Evolutionary conservation across 2,888 invertebrate species (phyloP).

Genomic region (Dicyrtoma fusca): DNA sequence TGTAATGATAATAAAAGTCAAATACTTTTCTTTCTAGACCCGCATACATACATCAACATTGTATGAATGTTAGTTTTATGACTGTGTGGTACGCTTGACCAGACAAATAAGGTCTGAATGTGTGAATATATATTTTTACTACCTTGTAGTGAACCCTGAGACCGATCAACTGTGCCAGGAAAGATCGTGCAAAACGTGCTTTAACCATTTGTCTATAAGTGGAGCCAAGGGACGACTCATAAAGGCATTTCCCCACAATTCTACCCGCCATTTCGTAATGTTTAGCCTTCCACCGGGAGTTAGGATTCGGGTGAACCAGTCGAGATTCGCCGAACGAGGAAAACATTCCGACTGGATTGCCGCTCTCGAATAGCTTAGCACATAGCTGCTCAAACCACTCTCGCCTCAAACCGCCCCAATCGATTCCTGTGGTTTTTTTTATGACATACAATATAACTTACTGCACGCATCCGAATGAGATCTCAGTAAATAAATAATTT

Average conservation of each 20-base stretch:
- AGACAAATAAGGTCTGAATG: slow-evolving; percentile 15
- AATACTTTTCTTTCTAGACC: slow-evolving; percentile 15
- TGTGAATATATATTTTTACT: background rate
- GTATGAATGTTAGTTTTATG: background rate
- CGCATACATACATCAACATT: background rate
- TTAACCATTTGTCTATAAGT: slow-evolving; percentile 86
- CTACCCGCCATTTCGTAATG: slow-evolving; percentile 90
- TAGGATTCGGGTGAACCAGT: slow-evolving; percentile 81
- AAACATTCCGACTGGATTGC: slow-evolving; percentile 72
- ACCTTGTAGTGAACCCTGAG: slow-evolving; percentile 91
- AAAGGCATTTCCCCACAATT: slow-evolving; percentile 84
- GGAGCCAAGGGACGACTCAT: slow-evolving; percentile 89
- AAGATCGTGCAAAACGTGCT: slow-evolving; percentile 86
- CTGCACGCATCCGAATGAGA: background rate
- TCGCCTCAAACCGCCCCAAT: slow-evolving; percentile 90
- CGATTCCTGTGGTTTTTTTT: slow-evolving; percentile 69
- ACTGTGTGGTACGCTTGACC: slow-evolving; percentile 8
- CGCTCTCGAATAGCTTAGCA: slow-evolving; percentile 81
- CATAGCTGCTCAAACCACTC: slow-evolving; percentile 95
- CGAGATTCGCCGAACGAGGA: slow-evolving; percentile 81
- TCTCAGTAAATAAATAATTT: background rate
- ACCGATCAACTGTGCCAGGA: slow-evolving; percentile 92
- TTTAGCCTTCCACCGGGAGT: slow-evolving; percentile 77
- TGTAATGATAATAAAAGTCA: slow-evolving; percentile 20
- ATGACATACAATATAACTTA: background rate